phyloP scores from a whole-genome alignment of 2,888 invertebrate genomes.

The Dysmachus trigonus region DNA sequence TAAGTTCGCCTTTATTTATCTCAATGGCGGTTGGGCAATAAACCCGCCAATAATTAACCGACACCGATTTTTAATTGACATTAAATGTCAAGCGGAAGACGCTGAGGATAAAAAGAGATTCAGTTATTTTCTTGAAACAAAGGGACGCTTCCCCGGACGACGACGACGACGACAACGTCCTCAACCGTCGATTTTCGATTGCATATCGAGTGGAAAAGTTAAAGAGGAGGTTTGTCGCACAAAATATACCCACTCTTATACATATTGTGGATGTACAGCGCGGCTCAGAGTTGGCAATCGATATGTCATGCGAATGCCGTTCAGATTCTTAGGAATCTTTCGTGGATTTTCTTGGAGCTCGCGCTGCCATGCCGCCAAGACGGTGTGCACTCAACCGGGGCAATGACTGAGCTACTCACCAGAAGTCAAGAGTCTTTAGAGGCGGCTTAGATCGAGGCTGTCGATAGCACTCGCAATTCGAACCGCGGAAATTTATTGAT shows the following conservation, averaged over 20 bases:
- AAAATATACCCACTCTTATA: not conserved
- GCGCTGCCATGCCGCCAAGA: not conserved
- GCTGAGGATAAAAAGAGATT: not conserved
- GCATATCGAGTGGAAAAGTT: not conserved
- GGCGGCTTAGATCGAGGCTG: not conserved
- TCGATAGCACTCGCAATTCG: not conserved
- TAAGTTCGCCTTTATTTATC: not conserved
- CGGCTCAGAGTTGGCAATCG: conserved; percentile 24
- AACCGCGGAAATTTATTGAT: not conserved
- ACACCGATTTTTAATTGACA: conserved; percentile 41
- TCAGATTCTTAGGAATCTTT: conserved; percentile 29
- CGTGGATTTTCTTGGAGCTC: not conserved
- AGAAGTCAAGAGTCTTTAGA: not conserved
- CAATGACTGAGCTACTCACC: not conserved
- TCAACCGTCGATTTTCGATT: not conserved
- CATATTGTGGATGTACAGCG: not conserved
- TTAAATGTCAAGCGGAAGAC: conserved; percentile 33
- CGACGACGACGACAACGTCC: not conserved
- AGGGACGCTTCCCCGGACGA: not conserved
- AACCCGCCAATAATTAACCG: conserved; percentile 35
- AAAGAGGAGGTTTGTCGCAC: not conserved
- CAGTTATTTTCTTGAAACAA: not conserved
- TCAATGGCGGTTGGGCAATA: conserved; percentile 15
- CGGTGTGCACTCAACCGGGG: not conserved
- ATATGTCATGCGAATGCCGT: conserved; percentile 32